Evolutionary conservation across 2,888 invertebrate species (phyloP).

Genomic region (Boloria euphrosyne): DNA sequence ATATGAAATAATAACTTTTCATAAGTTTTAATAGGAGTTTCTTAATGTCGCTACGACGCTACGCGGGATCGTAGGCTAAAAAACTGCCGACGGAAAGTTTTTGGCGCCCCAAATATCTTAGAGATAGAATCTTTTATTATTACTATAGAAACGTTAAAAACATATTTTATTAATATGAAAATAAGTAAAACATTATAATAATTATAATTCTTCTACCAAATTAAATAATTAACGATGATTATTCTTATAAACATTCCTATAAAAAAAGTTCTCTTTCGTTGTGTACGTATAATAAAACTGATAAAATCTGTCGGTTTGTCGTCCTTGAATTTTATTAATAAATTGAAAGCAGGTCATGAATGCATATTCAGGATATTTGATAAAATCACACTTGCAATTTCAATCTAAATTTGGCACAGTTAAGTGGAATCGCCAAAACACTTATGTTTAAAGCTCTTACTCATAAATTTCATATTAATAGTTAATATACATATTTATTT

Average conservation of each 20-base stretch:
- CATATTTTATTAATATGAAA: background rate
- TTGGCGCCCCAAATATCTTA: slow-evolving; percentile 35
- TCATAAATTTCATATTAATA: background rate
- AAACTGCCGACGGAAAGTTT: slow-evolving; percentile 72
- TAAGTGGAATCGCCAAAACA: slow-evolving; percentile 1
- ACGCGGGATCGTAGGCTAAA: slow-evolving; percentile 74
- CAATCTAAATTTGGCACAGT: slow-evolving; percentile 19
- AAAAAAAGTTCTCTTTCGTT: background rate
- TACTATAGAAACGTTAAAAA: background rate
- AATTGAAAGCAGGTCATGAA: slow-evolving; percentile 52
- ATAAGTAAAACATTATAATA: background rate
- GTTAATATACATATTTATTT: too few relatives aligned
- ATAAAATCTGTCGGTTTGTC: slow-evolving; percentile 30
- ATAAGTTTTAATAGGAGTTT: slow-evolving; percentile 23
- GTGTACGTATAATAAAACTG: slow-evolving; percentile 8
- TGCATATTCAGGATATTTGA: slow-evolving; percentile 50
- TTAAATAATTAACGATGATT: background rate
- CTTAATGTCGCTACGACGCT: slow-evolving; percentile 48
- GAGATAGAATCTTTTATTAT: background rate
- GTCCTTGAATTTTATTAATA: slow-evolving; percentile 43
- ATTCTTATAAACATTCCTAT: background rate
- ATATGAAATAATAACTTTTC: background rate
- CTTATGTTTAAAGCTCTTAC: background rate
- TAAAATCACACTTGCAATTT: slow-evolving; percentile 29
- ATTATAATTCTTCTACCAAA: background rate